Conservation (phyloP, 2,888 invertebrate species). For the Trichogramma dendrolimi region DNA sequence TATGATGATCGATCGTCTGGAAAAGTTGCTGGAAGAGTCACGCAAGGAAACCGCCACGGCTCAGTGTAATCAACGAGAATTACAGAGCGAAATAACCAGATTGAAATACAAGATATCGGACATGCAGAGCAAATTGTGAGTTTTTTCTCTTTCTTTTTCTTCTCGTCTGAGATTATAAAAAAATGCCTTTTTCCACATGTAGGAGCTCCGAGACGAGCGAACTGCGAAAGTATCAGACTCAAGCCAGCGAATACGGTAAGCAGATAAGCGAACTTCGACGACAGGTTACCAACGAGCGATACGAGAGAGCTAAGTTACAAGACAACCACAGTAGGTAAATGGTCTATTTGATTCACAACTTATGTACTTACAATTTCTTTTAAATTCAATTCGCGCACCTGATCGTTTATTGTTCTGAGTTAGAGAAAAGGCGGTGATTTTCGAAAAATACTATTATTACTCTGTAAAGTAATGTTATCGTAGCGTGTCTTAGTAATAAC, state of each 20-base stretch:
- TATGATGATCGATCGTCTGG: conserved; percentile 56
- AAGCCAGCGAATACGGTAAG: conserved; percentile 56
- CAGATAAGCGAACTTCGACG: conserved; percentile 56
- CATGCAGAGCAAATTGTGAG: conserved; percentile 57
- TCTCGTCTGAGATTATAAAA: background rate
- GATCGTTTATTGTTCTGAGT: background rate
- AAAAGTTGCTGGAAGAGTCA: conserved; percentile 57
- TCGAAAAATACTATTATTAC: background rate
- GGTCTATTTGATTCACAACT: too few relatives aligned
- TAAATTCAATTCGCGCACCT: too few relatives aligned
- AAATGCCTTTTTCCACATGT: conserved; percentile 1
- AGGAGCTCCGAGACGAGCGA: conserved; percentile 52
- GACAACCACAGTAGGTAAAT: conserved; percentile 39
- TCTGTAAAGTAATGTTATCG: conserved; percentile 17
- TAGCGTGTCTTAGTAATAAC: conserved; percentile 12
- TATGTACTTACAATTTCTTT: too few relatives aligned
- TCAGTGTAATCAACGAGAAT: conserved; percentile 62
- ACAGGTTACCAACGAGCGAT: conserved; percentile 57
- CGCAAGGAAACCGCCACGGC: conserved; percentile 62
- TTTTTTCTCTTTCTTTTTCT: conserved; percentile 19
- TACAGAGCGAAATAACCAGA: conserved; percentile 60
- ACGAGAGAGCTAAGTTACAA: conserved; percentile 51
- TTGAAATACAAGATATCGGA: conserved; percentile 58
- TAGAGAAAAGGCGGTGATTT: background rate
- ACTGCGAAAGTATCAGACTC: conserved; percentile 55